phyloP scores from a whole-genome alignment of 2,888 invertebrate genomes.

The Platerodrilus igneus region DNA sequence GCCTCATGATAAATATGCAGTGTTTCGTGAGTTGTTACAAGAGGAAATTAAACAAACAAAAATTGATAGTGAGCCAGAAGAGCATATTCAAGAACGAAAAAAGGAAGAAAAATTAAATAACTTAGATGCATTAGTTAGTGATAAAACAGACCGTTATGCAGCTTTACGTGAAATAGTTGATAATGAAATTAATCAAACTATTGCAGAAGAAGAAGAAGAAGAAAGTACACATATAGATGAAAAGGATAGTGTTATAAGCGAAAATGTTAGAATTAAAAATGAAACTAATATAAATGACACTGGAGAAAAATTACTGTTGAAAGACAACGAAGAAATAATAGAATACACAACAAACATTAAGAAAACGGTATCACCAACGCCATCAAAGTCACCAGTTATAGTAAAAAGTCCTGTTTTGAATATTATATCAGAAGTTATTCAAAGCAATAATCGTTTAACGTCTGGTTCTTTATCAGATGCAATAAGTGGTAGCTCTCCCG shows the following conservation, averaged over 20 bases:
- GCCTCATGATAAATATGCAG: conserved; percentile 73
- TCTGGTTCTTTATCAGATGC: conserved; percentile 63
- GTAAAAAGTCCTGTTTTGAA: conserved; percentile 49
- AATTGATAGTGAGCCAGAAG: conserved; percentile 41
- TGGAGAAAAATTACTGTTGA: conserved; percentile 29
- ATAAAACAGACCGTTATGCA: conserved; percentile 64
- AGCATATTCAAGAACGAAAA: conserved; percentile 32
- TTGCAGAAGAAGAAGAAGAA: conserved; percentile 34
- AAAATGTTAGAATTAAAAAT: conserved; percentile 26
- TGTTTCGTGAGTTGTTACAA: conserved; percentile 76
- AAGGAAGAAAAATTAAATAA: conserved; percentile 25
- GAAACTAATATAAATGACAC: conserved; percentile 32
- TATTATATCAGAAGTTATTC: conserved; percentile 41
- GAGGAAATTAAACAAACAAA: conserved; percentile 63
- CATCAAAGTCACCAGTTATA: conserved; percentile 33
- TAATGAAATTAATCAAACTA: conserved; percentile 45
- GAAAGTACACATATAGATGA: conserved; percentile 17
- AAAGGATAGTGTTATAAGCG: conserved; percentile 20
- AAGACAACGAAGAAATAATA: conserved; percentile 26
- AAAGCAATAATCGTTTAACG: conserved; percentile 44
- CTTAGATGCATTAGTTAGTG: conserved; percentile 24
- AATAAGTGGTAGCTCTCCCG: conserved; percentile 61
- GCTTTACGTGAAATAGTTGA: conserved; percentile 74
- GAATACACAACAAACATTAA: conserved; percentile 24
- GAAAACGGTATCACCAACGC: conserved; percentile 23